Conservation (phyloP, 2,113 vertebrate species). For the Grus americana region DNA sequence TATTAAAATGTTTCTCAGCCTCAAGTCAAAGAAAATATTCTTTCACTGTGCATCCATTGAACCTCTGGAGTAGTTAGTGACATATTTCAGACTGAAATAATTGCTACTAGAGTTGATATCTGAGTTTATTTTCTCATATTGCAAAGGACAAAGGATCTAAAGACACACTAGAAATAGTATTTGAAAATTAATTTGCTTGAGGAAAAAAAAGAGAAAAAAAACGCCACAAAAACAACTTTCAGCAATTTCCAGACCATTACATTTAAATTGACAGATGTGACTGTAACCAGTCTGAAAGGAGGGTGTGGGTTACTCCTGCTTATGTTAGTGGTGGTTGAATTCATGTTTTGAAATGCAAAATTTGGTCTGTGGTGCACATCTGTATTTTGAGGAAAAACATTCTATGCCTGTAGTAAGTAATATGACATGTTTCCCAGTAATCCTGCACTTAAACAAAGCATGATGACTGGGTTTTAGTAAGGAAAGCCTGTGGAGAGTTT, state of each 20-base stretch:
- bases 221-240: neutral
- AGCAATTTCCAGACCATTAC: neutral
- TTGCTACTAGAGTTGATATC: neutral
- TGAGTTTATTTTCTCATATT: neutral
- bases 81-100: neutral
- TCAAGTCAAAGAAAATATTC: neutral
- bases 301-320: neutral
- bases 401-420: neutral
- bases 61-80: neutral
- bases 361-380: neutral
- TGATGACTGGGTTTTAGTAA: neutral
- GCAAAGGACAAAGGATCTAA: neutral
- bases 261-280: neutral
- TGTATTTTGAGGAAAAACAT: neutral
- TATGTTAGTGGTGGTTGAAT: neutral
- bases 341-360: neutral
- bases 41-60: neutral
- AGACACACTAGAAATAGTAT: neutral
- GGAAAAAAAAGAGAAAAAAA: neutral
- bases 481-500: neutral
- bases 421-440: neutral
- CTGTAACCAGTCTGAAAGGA: neutral
- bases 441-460: neutral
- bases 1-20: neutral
- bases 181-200: neutral